Base-by-base conservation (phyloP, 2,797 vertebrate genomes). In the Tragopan temminckii region DNA sequence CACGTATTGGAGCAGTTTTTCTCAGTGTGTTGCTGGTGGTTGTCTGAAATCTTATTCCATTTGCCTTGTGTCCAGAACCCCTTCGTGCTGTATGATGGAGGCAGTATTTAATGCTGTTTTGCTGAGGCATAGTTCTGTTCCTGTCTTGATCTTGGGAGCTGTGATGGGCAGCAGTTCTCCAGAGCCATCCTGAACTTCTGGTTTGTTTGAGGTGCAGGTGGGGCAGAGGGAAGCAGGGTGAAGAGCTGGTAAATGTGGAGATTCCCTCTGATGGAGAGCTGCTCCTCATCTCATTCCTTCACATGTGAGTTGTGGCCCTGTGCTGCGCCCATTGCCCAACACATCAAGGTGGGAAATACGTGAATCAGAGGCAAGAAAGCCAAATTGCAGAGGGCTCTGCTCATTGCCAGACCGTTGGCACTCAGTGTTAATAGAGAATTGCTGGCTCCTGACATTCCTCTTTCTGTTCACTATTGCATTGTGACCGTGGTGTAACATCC, bases 301-400 rank as follows among this genome's bases (percentile, higher is more conserved):
- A 0, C 38, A 0, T 0, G 25, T 17, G 19, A 76, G 50, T 62
- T 1, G 0, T 53, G 48, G 36, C 80, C 57, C 80, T 29, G 48
- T 64, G 91, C 52, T 2, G 1, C 6, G 29, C 52, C 66, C 57
- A 66, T 46, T 43, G 61, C n/a, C 50, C 13, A 20, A 31, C 38
- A 3, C 53, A 1, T 3, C 45, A 3, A 40, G 53, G 8, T 40
- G 48, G 48, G 68, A 93, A 50, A 58, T 0, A 3, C n/a, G 35
- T 27, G 58, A 61, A 35, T 35, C 31, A 7, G 29, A 24, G 83
- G 27, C 33, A 13, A 64, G 35, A 52, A 88, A 48, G 7, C 29
- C 48, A 45, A 31, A 0, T 27, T 79, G 20, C 59, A 42, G 31
- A 35, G 55, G 59, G 31, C 29, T 78, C 33, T 61, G 43, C 31